Percentiles rank a stretch among this genome's conserved stretches.
Conservation (phyloP, 2,797 vertebrate genomes). For the Picus viridis region DNA sequence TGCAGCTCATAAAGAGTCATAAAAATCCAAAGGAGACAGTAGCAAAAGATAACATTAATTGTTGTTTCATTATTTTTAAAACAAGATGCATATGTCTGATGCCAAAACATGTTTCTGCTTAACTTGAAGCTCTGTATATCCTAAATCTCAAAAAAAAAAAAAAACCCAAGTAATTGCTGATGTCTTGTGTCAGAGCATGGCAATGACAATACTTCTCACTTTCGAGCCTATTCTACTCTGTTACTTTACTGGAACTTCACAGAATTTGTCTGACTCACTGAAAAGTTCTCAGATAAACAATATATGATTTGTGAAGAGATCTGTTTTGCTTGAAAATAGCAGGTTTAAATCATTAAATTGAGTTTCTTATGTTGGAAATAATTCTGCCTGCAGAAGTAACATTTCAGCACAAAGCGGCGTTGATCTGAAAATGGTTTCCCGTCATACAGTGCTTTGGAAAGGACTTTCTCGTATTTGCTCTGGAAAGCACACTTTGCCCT, state of each 20-base stretch:
- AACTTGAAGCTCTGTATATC: background rate
- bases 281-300: background rate
- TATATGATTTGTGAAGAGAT: background rate
- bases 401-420: background rate
- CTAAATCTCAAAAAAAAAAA: background rate
- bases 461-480: background rate
- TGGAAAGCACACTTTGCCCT: background rate
- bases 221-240: background rate
- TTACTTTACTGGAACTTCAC: background rate
- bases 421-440: background rate
- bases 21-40: constrained; percentile 19
- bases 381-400: background rate
- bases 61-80: constrained; percentile 22
- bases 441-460: background rate
- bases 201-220: background rate
- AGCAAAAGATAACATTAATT: constrained; percentile 28
- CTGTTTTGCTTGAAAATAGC: background rate
- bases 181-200: background rate
- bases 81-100: background rate
- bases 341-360: background rate
- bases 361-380: background rate
- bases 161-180: background rate
- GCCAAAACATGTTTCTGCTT: constrained; percentile 16
- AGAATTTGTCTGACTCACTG: background rate
- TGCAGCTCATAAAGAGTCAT: constrained; percentile 4